Evolutionary conservation across 2,888 invertebrate species (phyloP).

Genomic region (Cybosia mesomella): DNA sequence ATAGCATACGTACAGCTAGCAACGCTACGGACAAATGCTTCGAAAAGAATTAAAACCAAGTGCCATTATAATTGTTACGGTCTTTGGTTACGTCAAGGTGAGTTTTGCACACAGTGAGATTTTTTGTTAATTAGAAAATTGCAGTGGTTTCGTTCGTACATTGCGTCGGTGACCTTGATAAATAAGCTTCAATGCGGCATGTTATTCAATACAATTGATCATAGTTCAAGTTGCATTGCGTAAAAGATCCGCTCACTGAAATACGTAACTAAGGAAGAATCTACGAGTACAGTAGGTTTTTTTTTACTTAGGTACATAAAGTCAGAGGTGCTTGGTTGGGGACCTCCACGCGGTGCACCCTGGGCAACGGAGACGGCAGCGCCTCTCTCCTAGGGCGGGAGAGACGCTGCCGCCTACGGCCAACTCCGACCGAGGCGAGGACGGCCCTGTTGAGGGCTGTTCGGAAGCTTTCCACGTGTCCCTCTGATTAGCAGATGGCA

Average conservation of each 20-base stretch:
- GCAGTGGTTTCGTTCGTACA: not conserved
- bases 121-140: slow-evolving; percentile 2
- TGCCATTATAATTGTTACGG: not conserved
- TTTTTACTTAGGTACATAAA: too few species aligned
- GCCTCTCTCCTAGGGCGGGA: too few species aligned
- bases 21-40: not conserved
- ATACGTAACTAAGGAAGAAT: not conserved
- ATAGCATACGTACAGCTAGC: not conserved
- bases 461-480: too few species aligned
- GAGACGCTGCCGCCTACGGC: too few species aligned
- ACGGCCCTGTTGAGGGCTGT: too few species aligned
- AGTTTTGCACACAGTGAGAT: not conserved
- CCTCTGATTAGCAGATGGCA: too few species aligned
- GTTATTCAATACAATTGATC: not conserved
- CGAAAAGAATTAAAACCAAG: not conserved
- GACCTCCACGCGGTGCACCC: too few species aligned
- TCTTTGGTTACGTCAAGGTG: slow-evolving; percentile 1
- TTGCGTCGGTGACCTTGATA: slow-evolving; percentile 1
- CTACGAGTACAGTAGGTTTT: too few species aligned
- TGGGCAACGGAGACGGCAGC: too few species aligned
- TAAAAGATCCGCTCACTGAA: not conserved
- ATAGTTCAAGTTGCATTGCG: not conserved
- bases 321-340: too few species aligned
- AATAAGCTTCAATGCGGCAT: slow-evolving; percentile 4
- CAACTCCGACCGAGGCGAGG: too few species aligned